A percentile compares a stretch with the other conserved stretches of the same genome.
These are phyloP conservation scores for Macaria notata DNA, from an alignment of 2,888 invertebrate species.

Conservation along the genomic window DNA sequence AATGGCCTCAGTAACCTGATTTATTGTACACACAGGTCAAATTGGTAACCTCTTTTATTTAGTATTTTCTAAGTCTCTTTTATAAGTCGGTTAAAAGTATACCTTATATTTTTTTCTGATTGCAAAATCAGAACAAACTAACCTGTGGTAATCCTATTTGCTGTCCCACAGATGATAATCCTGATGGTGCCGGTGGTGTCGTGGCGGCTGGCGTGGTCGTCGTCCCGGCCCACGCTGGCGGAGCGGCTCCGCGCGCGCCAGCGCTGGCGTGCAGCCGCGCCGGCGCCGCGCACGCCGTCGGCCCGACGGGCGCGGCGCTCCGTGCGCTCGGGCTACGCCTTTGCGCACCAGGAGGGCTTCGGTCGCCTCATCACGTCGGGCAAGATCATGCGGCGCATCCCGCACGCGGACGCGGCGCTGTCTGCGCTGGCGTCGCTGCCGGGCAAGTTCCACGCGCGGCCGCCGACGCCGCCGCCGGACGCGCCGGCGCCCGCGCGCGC, in stretches of 20 bases:
- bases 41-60: no score
- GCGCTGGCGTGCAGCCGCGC: slow-evolving; percentile 87
- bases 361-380: slow-evolving; percentile 94
- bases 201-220: slow-evolving; percentile 96
- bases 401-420: slow-evolving; percentile 90
- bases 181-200: slow-evolving; percentile 96
- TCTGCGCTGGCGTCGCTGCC: slow-evolving; percentile 83
- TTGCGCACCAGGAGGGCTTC: slow-evolving; percentile 92
- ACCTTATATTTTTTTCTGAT: no score
- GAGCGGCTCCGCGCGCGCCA: slow-evolving; percentile 93
- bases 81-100: no score
- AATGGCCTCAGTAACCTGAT: no score
- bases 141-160: no score
- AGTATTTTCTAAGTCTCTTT: no score
- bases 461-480: slow-evolving; percentile 83
- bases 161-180: slow-evolving; percentile 81
- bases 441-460: slow-evolving; percentile 85
- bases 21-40: no score
- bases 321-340: slow-evolving; percentile 97
- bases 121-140: no score
- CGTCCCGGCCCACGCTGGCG: slow-evolving; percentile 94
- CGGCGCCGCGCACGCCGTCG: slow-evolving; percentile 92
- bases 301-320: slow-evolving; percentile 94
- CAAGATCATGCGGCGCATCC: slow-evolving; percentile 94
- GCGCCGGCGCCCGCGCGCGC: slow-evolving; percentile 62